phyloP scores from a whole-genome alignment of 2,888 invertebrate genomes.

The Lymantria dispar region DNA sequence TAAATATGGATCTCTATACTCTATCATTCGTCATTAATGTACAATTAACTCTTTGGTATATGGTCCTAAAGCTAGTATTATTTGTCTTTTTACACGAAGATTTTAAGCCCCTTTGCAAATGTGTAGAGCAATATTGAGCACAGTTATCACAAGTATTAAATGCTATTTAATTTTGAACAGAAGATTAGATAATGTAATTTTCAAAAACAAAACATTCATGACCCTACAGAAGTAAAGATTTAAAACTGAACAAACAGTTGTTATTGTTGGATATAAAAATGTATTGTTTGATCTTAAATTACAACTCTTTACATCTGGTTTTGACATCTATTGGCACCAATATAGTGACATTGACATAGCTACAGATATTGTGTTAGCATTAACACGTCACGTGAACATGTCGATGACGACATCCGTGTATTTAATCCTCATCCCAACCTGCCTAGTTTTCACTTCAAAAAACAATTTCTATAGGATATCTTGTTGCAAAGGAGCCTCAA shows the following conservation, averaged over 20 bases:
- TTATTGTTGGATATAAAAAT: too few species aligned
- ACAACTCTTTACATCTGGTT: too few species aligned
- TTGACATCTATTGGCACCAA: too few species aligned
- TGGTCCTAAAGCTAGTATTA: constrained; percentile 74
- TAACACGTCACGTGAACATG: too few species aligned
- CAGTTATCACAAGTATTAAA: constrained; percentile 33
- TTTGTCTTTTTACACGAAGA: constrained; percentile 67
- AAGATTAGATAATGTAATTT: neutral
- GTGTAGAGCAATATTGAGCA: constrained; percentile 29
- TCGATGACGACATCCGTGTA: too few species aligned
- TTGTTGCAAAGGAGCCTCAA: constrained; percentile 48
- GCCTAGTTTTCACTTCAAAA: neutral
- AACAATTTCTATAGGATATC: neutral
- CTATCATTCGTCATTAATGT: constrained; percentile 71
- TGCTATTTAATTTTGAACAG: constrained; percentile 23
- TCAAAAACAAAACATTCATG: too few species aligned
- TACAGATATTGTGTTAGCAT: too few species aligned
- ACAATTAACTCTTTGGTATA: constrained; percentile 81
- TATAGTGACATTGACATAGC: too few species aligned
- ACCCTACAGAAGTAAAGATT: too few species aligned
- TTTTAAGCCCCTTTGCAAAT: constrained; percentile 60
- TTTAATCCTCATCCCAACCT: too few species aligned
- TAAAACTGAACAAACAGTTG: too few species aligned
- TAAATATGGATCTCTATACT: constrained; percentile 64
- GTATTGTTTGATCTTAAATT: too few species aligned